Conservation (phyloP, 2,888 invertebrate genomes). For the Tethea ocularis region DNA sequence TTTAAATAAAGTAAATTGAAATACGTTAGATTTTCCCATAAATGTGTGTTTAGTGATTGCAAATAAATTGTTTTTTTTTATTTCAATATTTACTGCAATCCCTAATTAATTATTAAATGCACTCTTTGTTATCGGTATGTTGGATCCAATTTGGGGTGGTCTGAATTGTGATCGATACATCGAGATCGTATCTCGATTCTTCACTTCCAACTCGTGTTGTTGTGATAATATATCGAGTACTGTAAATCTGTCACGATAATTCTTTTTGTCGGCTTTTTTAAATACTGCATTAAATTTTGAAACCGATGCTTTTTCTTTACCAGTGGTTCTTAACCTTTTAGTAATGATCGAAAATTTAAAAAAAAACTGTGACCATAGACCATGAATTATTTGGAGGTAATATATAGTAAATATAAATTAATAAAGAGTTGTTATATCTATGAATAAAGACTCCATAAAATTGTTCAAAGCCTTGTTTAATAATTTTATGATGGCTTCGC, state of each 20-base stretch:
- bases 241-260: conserved; percentile 10
- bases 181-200: conserved; percentile 46
- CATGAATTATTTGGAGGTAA: too few relatives aligned
- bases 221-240: conserved; percentile 45
- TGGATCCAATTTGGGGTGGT: conserved; percentile 57
- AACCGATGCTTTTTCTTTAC: neutral
- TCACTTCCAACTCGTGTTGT: conserved; percentile 33
- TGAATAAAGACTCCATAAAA: too few relatives aligned
- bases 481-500: too few relatives aligned
- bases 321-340: neutral
- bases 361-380: too few relatives aligned
- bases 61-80: neutral
- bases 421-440: too few relatives aligned
- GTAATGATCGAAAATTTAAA: too few relatives aligned
- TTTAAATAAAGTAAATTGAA: neutral
- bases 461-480: too few relatives aligned
- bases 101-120: neutral
- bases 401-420: too few relatives aligned
- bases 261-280: conserved; percentile 4
- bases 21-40: conserved; percentile 24
- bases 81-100: neutral
- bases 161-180: conserved; percentile 53
- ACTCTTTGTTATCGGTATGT: conserved; percentile 28
- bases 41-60: conserved; percentile 17
- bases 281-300: neutral